Conservation (phyloP, 2,797 vertebrate species). For the Chromis chromis region DNA sequence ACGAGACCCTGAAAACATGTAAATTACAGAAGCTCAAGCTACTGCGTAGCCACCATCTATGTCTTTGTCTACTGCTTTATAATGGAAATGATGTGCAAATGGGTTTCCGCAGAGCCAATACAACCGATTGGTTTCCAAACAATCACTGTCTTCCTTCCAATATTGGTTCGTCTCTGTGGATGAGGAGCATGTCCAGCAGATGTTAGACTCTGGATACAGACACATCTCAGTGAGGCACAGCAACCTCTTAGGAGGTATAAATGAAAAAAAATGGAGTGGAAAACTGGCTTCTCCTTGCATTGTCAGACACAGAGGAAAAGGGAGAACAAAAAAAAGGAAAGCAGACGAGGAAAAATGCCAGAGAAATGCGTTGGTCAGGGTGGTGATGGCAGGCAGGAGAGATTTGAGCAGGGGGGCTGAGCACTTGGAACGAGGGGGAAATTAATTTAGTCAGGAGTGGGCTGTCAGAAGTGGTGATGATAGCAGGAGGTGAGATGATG, state of each 20-base stretch:
- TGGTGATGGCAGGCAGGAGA: slow-evolving; percentile 61
- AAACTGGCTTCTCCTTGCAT: slow-evolving; percentile 54
- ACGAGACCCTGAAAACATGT: slow-evolving; percentile 55
- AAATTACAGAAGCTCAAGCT: slow-evolving; percentile 56
- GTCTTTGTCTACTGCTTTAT: slow-evolving; percentile 74
- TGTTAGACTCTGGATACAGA: slow-evolving; percentile 43
- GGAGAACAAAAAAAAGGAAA: slow-evolving; percentile 30
- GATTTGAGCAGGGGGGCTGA: slow-evolving; percentile 56
- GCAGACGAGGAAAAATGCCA: slow-evolving; percentile 30
- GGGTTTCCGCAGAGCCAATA: slow-evolving; percentile 54
- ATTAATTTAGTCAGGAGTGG: slow-evolving; percentile 81
- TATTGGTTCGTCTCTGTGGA: slow-evolving; percentile 34
- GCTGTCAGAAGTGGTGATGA: slow-evolving; percentile 80
- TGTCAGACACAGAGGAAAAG: slow-evolving; percentile 35
- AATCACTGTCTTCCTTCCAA: slow-evolving; percentile 56
- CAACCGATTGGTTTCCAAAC: slow-evolving; percentile 63
- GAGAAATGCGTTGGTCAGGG: slow-evolving; percentile 71
- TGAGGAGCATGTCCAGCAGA: slow-evolving; percentile 40
- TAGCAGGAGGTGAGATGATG: slow-evolving; percentile 76
- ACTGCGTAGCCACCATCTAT: slow-evolving; percentile 46
- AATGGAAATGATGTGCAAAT: slow-evolving; percentile 78
- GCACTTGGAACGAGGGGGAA: slow-evolving; percentile 70
- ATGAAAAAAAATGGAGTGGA: slow-evolving; percentile 31
- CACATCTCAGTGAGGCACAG: slow-evolving; percentile 45
- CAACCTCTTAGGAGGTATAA: slow-evolving; percentile 47